Conservation (phyloP, 1,140 invertebrate genomes). For the Zaprionus ghesquierei region DNA sequence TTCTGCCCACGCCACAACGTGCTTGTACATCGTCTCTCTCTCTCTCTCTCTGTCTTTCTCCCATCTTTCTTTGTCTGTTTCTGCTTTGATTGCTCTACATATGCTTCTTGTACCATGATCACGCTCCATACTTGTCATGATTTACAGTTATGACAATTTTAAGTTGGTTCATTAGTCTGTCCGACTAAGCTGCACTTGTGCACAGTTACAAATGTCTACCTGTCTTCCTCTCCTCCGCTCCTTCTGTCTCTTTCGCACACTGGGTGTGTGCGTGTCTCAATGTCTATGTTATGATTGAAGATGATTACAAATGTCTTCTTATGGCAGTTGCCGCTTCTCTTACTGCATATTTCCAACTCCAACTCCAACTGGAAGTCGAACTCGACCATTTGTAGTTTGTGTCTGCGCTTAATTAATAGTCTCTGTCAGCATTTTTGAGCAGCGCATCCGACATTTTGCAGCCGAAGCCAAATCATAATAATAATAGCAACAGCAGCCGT, state of each 20-base stretch:
- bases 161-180: slow-evolving; percentile 73
- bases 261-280: slow-evolving; percentile 46
- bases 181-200: slow-evolving; percentile 22
- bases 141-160: slow-evolving; percentile 79
- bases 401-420: slow-evolving; percentile 71
- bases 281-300: slow-evolving; percentile 73
- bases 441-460: slow-evolving; percentile 52
- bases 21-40: slow-evolving; percentile 3
- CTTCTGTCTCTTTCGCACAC: background rate
- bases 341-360: slow-evolving; percentile 50
- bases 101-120: slow-evolving; percentile 25
- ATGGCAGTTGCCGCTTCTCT: slow-evolving; percentile 46
- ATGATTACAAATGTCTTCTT: slow-evolving; percentile 78
- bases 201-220: slow-evolving; percentile 23
- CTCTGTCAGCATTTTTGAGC: slow-evolving; percentile 72
- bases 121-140: slow-evolving; percentile 69
- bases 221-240: background rate
- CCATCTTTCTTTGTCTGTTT: background rate
- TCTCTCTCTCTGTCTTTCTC: background rate
- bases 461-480: slow-evolving; percentile 15
- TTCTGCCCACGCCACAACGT: slow-evolving; percentile 31
- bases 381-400: slow-evolving; percentile 56
- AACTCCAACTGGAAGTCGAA: slow-evolving; percentile 20
- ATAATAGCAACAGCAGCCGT: background rate
- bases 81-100: slow-evolving; percentile 69